phyloP scores from a whole-genome alignment of 1,140 invertebrate genomes.

The Elysia chlorotica region DNA sequence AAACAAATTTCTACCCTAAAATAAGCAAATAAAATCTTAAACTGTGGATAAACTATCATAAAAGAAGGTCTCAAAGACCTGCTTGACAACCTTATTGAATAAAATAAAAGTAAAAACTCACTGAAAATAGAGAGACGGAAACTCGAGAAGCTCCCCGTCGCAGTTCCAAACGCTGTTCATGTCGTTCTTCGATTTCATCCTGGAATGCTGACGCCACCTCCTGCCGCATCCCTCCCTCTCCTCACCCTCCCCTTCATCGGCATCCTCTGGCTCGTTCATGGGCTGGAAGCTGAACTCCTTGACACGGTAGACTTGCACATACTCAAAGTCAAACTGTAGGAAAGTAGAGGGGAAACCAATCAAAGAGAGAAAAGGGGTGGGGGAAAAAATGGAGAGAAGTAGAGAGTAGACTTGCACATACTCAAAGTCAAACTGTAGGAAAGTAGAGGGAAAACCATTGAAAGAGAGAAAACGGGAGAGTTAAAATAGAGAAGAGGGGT shows the following conservation, averaged over 20 bases:
- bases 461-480: too few relatives aligned
- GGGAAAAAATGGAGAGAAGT: too few relatives aligned
- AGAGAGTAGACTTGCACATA: slow-evolving; percentile 81
- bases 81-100: too few relatives aligned
- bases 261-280: slow-evolving; percentile 42
- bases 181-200: neutral
- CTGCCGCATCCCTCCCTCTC: slow-evolving; percentile 19
- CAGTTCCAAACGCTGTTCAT: slow-evolving; percentile 76
- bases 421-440: slow-evolving; percentile 72
- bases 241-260: slow-evolving; percentile 29
- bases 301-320: slow-evolving; percentile 78
- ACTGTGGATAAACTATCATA: too few relatives aligned
- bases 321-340: slow-evolving; percentile 74
- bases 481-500: too few relatives aligned
- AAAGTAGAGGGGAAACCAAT: too few relatives aligned
- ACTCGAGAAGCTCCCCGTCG: slow-evolving; percentile 79
- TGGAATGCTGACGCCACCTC: slow-evolving; percentile 10
- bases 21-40: too few relatives aligned
- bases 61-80: too few relatives aligned
- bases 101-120: too few relatives aligned
- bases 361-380: too few relatives aligned
- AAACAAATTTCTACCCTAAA: too few relatives aligned
- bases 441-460: too few relatives aligned
- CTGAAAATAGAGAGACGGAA: slow-evolving; percentile 75
- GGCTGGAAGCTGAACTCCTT: slow-evolving; percentile 75